These are phyloP conservation scores for Sarcophaga subvicina DNA, from an alignment of 2,888 invertebrate species.

Conservation along the genomic window DNA sequence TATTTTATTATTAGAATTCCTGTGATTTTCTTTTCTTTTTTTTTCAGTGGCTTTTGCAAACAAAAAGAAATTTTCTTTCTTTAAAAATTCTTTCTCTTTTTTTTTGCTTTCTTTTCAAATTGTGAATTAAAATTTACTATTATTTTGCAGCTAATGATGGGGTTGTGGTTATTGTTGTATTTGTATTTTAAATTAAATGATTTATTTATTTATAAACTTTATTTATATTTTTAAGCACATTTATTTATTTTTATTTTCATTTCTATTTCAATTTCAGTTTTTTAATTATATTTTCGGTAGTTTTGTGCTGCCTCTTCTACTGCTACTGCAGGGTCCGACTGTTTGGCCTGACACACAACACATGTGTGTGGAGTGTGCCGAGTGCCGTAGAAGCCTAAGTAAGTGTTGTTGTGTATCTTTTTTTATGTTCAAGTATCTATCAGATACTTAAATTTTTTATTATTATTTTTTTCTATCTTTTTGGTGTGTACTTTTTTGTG, in stretches of 20 bases:
- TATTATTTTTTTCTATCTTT: constrained; percentile 44
- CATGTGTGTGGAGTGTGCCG: constrained; percentile 28
- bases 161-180: constrained; percentile 12
- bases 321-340: not conserved
- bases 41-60: no score
- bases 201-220: constrained; percentile 5
- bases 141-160: not conserved
- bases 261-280: not conserved
- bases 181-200: constrained; percentile 12
- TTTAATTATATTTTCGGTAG: constrained; percentile 40
- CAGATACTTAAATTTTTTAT: constrained; percentile 56
- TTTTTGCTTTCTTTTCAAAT: not conserved
- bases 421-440: constrained; percentile 57
- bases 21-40: not conserved
- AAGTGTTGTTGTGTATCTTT: constrained; percentile 22
- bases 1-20: not conserved
- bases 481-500: not conserved
- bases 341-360: not conserved
- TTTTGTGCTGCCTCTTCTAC: constrained; percentile 28
- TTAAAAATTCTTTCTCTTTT: no score
- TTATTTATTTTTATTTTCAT: constrained; percentile 28
- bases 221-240: constrained; percentile 59
- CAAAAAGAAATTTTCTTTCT: no score
- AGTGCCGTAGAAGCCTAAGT: constrained; percentile 16
- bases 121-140: not conserved